Conservation (phyloP, 2,888 invertebrate genomes). For the Plusia festucae region DNA sequence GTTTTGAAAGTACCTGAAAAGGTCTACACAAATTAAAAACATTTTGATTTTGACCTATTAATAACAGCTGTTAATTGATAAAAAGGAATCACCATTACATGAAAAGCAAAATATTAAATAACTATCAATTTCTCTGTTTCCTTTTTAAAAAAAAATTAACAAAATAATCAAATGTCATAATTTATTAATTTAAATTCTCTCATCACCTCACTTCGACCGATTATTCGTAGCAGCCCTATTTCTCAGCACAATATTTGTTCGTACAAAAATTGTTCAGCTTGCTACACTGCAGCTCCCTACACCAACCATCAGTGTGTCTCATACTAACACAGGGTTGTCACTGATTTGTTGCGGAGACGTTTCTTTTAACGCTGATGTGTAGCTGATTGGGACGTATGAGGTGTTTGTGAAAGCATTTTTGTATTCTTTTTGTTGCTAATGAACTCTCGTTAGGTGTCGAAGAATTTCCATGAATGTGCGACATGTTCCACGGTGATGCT, state of each 20-base stretch:
- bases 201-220: not conserved
- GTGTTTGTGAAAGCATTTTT: conserved; percentile 75
- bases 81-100: too few species aligned
- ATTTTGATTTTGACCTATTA: too few species aligned
- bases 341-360: conserved; percentile 84
- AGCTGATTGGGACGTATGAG: conserved; percentile 84
- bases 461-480: conserved; percentile 56
- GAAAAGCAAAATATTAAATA: too few species aligned
- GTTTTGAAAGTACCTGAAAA: too few species aligned
- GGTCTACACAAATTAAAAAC: too few species aligned
- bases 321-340: conserved; percentile 77
- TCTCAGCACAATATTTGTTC: not conserved
- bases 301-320: conserved; percentile 37
- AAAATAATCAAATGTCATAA: too few species aligned
- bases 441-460: conserved; percentile 76
- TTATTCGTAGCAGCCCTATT: not conserved
- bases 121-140: too few species aligned
- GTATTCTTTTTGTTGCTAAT: conserved; percentile 79
- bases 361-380: conserved; percentile 84
- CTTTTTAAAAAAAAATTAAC: too few species aligned
- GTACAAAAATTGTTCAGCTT: not conserved
- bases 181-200: too few species aligned
- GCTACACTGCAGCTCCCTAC: not conserved
- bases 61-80: too few species aligned
- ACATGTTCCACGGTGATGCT: conserved; percentile 13